Base-by-base conservation (phyloP, 2,888 invertebrate genomes). In the Entomobrya proxima region DNA sequence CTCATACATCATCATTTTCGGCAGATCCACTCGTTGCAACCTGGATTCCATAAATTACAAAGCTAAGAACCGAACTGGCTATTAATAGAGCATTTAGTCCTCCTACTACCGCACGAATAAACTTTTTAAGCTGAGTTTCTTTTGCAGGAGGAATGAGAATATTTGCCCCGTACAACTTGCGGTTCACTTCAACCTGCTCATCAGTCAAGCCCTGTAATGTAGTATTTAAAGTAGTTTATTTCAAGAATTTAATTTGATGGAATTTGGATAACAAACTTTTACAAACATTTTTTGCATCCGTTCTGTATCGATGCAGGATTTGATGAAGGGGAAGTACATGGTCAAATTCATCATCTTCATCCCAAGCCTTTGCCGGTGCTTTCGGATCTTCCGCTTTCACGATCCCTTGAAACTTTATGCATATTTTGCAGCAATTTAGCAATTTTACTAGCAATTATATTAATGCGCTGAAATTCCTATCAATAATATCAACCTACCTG, bases 41-140 rank as follows among this genome's bases (percentile, higher is more conserved):
- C 89, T 92, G 92, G 87, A 92, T 92, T 37, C 89, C 90, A 90
- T 92, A 93, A 79, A 93, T 93, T 69, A 92, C 90, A 90, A 92
- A 92, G 88, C 93, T 93, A 11, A 84, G 61, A 67, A 92, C 88
- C 40, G 92, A 91, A 86, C 93, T 92, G 64, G 91, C 91, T 92
- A 93, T 93, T 82, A 93, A 91, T 40, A 93, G 91, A 87, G 88
- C 86, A 64, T 90, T 92, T 90, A 93, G 93, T 30, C 93, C 93
- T 61, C 93, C 93, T 89, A 93, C 93, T 80, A 93, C 90, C 86
- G 93, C 92, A 90, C 92, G 92, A 88, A 92, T 91, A 90, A 93
- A 93, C 90, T 93, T 93, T 55, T 93, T 91, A 92, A 93, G 92
- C 90, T 93, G 93, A 2, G 93, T 93, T 4, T 92, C 92, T 79